These are phyloP conservation scores for Parasteatoda lunata DNA, from an alignment of 2,888 invertebrate genomes.

Conservation along the genomic window DNA sequence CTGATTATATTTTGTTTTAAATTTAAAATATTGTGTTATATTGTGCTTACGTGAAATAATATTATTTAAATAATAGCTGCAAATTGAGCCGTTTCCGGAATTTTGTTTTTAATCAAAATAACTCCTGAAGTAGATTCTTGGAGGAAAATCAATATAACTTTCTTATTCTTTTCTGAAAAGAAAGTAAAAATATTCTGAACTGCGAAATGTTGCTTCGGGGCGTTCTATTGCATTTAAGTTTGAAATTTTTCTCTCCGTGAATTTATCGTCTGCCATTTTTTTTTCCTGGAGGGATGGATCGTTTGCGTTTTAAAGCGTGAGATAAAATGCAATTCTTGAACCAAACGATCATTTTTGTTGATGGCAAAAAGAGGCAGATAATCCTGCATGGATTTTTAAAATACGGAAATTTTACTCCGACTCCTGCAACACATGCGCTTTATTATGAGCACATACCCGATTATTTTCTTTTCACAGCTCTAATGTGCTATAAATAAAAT, in stretches of 20 bases:
- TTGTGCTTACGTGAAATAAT: too few species aligned
- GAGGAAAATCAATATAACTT: constrained; percentile 41
- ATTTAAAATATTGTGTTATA: too few species aligned
- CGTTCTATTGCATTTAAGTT: constrained; percentile 42
- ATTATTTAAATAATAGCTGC: too few species aligned
- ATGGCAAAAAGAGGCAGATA: constrained; percentile 20
- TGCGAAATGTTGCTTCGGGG: constrained; percentile 42
- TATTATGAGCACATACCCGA: too few species aligned
- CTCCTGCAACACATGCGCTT: too few species aligned
- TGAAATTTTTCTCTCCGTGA: constrained; percentile 39
- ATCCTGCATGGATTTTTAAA: constrained; percentile 17
- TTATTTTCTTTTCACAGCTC: too few species aligned
- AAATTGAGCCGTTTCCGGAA: too few species aligned
- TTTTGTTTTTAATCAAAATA: background rate
- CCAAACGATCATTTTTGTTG: constrained; percentile 49
- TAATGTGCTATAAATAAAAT: too few species aligned
- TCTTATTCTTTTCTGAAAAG: constrained; percentile 44
- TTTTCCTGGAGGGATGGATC: constrained; percentile 37
- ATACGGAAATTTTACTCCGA: constrained; percentile 37
- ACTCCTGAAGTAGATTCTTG: background rate
- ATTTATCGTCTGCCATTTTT: constrained; percentile 49
- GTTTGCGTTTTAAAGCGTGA: constrained; percentile 46
- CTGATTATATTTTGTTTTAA: too few species aligned
- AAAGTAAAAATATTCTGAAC: constrained; percentile 37
- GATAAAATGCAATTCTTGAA: constrained; percentile 41